Evolutionary conservation across 1,140 invertebrate genomes (phyloP).

Genomic region (Zaprionus ornatus): DNA sequence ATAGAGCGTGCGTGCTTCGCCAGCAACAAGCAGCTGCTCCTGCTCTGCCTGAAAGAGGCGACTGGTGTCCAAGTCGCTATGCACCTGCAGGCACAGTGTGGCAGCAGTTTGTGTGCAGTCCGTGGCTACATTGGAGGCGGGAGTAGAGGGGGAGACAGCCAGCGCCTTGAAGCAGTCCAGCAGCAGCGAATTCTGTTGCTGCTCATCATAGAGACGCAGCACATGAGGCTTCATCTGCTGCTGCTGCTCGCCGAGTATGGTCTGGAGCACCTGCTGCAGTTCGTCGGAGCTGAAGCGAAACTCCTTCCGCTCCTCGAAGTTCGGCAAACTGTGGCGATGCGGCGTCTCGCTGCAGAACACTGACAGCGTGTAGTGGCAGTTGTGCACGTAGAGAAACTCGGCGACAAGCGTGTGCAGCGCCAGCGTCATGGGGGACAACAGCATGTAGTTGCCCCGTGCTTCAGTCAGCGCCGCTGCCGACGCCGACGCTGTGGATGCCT

Average conservation of each 20-base stretch:
- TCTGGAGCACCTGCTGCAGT: constrained; percentile 52
- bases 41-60: constrained; percentile 16
- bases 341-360: constrained; percentile 78
- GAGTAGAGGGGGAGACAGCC: background rate
- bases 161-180: constrained; percentile 44
- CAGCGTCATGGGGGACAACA: constrained; percentile 58
- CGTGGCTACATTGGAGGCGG: background rate
- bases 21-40: constrained; percentile 30
- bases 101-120: constrained; percentile 36
- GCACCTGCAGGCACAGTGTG: constrained; percentile 18
- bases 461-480: constrained; percentile 12
- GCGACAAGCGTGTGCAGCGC: constrained; percentile 73
- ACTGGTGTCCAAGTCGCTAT: constrained; percentile 33
- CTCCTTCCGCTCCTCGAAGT: constrained; percentile 50
- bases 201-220: constrained; percentile 34
- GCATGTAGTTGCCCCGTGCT: constrained; percentile 11
- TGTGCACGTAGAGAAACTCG: constrained; percentile 76
- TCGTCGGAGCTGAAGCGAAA: constrained; percentile 67
- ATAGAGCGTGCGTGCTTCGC: constrained; percentile 41
- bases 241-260: constrained; percentile 32
- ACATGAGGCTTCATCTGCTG: constrained; percentile 6
- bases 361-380: constrained; percentile 75
- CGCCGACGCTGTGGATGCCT: constrained; percentile 7
- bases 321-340: constrained; percentile 62
- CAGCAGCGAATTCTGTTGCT: constrained; percentile 51